Percentiles rank a stretch among this genome's conserved stretches.
These are phyloP conservation scores for Caenorhabditis zanzibari DNA, from an alignment of 2,888 invertebrate species.

Conservation along the genomic window DNA sequence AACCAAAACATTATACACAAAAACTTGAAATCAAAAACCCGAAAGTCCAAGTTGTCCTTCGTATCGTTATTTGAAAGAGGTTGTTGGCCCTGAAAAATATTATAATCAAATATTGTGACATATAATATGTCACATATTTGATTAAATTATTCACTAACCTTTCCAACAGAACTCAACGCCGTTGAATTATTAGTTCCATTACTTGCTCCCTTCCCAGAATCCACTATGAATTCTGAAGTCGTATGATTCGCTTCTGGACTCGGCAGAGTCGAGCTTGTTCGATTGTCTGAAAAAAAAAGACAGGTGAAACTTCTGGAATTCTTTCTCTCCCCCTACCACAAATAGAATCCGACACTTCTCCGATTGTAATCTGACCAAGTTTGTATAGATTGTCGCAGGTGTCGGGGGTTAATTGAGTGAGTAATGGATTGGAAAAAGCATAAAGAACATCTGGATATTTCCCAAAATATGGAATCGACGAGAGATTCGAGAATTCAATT, in stretches of 20 bases:
- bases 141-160: slow-evolving; percentile 18
- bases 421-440: slow-evolving; percentile 44
- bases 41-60: slow-evolving; percentile 38
- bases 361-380: slow-evolving; percentile 50
- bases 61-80: slow-evolving; percentile 17
- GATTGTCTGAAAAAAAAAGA: slow-evolving; percentile 30
- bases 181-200: slow-evolving; percentile 24
- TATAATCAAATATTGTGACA: slow-evolving; percentile 5
- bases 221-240: slow-evolving; percentile 4
- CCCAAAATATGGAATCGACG: slow-evolving; percentile 53
- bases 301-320: slow-evolving; percentile 1
- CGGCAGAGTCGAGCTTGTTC: slow-evolving; percentile 6
- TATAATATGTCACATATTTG: too few relatives aligned
- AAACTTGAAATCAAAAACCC: slow-evolving; percentile 7
- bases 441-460: slow-evolving; percentile 44
- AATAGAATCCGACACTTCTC: slow-evolving; percentile 17
- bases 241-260: slow-evolving; percentile 12
- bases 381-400: slow-evolving; percentile 39
- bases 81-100: slow-evolving; percentile 32
- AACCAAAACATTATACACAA: slow-evolving; percentile 8
- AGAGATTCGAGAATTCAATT: slow-evolving; percentile 42
- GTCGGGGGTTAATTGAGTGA: slow-evolving; percentile 29
- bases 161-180: slow-evolving; percentile 32
- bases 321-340: slow-evolving; percentile 27
- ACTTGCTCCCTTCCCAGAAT: slow-evolving; percentile 2